Base-by-base conservation (phyloP, 92 coral and sea anemone genomes). In the Epizoanthus stellaris region DNA sequence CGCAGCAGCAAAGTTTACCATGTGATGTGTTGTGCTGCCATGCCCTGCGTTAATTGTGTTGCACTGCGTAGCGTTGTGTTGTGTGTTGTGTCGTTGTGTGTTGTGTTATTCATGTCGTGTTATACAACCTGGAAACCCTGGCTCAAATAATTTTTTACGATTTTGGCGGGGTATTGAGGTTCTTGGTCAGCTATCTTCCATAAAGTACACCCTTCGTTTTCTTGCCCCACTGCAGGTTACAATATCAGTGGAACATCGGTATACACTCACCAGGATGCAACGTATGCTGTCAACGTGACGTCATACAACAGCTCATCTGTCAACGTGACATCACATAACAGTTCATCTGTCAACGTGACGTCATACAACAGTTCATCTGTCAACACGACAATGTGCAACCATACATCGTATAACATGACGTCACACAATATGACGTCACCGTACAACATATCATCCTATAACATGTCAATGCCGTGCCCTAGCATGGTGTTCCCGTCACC, bases 341-440 rank as follows among this genome's bases (percentile, higher is more conserved):
- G 16, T 17, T 45, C 76, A 3, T 75, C 67, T 36, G 21, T 17
- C 21, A 79, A 62, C 25, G 49, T 62, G 83, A 79, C 72, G 15
- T 79, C 83, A 63, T 16, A 61, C 9, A 47, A 20, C 77, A 73
- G 4, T 21, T 20, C 61, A 34, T 15, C 77, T 73, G 77, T 49
- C 58, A 67, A 34, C n/a, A 67, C 8, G 45, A 13, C 56, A 52
- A 52, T 6, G 56, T 52, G 56, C 56, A 52, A 52, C 56, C 5
- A 34, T 13, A 43, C 82, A 1, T 19, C n/a, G 36, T 1, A 1
- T 11, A 79, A 79, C 53, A 79, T 40, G 42, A 77, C 71, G 5
- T 21, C n/a, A 39, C 10, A 10, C 6, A 77, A 77, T 58, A 43
- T 23, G 71, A 79, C 72, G 56, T 52, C 83, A 40, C 8, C 64